These are phyloP conservation scores for Gadus macrocephalus DNA, from an alignment of 2,113 vertebrate genomes.

Conservation along the genomic window DNA sequence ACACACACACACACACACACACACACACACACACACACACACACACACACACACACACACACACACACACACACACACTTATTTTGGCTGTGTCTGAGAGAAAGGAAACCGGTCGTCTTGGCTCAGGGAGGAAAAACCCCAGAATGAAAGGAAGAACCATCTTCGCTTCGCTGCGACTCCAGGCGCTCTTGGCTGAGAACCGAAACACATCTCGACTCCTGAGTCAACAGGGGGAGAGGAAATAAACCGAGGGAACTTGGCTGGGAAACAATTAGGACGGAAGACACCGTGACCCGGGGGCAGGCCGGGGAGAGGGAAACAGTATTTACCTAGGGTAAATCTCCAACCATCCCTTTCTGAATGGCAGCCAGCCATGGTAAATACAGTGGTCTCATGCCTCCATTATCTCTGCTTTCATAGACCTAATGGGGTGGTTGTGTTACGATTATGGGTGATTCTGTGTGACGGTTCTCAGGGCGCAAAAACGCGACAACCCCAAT, in stretches of 20 bases:
- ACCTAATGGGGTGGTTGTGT: background rate
- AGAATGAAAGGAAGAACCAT: constrained; percentile 38
- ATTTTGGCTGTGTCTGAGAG: constrained; percentile 44
- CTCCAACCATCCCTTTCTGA: constrained; percentile 17
- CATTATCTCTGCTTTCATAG: background rate
- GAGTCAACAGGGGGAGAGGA: constrained; percentile 48
- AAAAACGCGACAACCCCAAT: too few relatives aligned
- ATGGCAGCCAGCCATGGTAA: constrained; percentile 35
- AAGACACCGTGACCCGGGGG: constrained; percentile 34
- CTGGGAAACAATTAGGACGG: constrained; percentile 40
- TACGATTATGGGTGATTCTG: too few relatives aligned
- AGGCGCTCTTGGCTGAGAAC: constrained; percentile 16
- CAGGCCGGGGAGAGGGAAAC: constrained; percentile 42
- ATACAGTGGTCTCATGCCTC: constrained; percentile 25
- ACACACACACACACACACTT: constrained; percentile 14
- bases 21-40: too few relatives aligned
- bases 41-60: too few relatives aligned
- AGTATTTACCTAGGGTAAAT: constrained; percentile 22
- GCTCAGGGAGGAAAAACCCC: constrained; percentile 10
- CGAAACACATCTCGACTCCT: constrained; percentile 2
- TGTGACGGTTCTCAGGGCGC: too few relatives aligned
- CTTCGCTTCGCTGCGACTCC: background rate
- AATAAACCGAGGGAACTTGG: constrained; percentile 45
- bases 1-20: too few relatives aligned
- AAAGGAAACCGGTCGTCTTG: constrained; percentile 52